Base-by-base conservation (phyloP, 2,113 vertebrate species). In the Coptodon bakossiorum region DNA sequence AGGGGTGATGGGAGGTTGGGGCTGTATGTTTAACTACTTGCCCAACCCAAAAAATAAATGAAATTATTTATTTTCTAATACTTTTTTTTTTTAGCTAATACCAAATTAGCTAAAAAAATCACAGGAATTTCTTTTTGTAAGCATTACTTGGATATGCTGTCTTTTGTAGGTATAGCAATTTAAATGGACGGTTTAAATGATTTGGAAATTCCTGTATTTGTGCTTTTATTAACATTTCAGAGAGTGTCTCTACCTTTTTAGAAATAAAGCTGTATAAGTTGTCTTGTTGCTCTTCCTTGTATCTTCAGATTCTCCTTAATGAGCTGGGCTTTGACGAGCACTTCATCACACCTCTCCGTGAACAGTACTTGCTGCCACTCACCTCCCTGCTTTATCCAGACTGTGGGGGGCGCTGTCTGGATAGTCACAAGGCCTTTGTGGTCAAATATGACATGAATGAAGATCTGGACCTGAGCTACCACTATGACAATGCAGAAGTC, bases 401-500 rank as follows among this genome's bases (percentile, higher is more conserved):
- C 86, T 95, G 96, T 19, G 98, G 98, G 0, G 98, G 98, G 0
- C 66, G 86, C 45, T 90, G 81, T 59, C 94, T 99, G 81, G 98
- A 99, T 95, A 99, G 98, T 93, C 98, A 99, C 94, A 98, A 96
- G 9, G 98, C 98, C 0, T 99, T 99, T 4, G 97, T 97, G 9
- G 98, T 99, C 88, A 99, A 98, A 88, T 99, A 99, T 0, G 93
- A 97, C 0, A 92, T 96, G 8, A 93, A 96, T 0, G 94, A 98
- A 94, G 99, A 99, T 90, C 90, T 97, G 43, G 98, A 98, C 78
- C 87, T 99, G 34, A 97, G 97, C 94, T 98, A 97, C 52, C 99
- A 99, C 94, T 99, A 98, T 0, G 98, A 99, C 92, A 99, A 99
- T 0, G 97, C 99, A 0, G 99, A 99, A 88, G 96, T 99, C 90